Base-by-base conservation (phyloP, 2,113 vertebrate genomes). In the Peromyscus leucopus region DNA sequence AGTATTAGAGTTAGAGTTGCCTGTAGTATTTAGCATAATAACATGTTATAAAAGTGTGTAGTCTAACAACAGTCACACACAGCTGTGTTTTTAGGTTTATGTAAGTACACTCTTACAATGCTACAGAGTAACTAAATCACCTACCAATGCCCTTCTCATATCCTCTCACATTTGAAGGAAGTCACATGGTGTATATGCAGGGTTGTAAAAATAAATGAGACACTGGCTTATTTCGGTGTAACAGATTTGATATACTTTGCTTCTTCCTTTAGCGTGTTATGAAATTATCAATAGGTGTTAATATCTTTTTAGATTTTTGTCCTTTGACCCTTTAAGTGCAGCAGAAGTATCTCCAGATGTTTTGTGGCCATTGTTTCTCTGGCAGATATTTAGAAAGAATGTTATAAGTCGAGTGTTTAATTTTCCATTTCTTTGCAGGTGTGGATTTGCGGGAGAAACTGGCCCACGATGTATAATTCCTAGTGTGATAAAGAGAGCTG, bases 391-490 rank as follows among this genome's bases (percentile, higher is more conserved):
- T 63, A 46, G 51, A 89, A 96, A 86, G 33, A 85, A 42, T 94
- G 21, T 69, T 96, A 7, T 22, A 96, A 93, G 2, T 76, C 75
- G 19, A 97, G 63, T 92, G 22, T 96, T 91, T 31, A 94, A 71
- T 96, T 93, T 96, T 94, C 39, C 36, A 0, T 93, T 94, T 95
- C 96, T 83, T 95, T 98, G 7, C 92, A 99, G 99, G 97, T 99
- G 99, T 98, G 99, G 99, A 93, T 99, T 99, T 99, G 99, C 99
- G 95, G 99, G 99, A 97, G 99, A 99, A 99, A 99, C 99, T 39
- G 99, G 99, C 93, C 99, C 99, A 88, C 99, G 99, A 97, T 99
- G 99, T 98, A 99, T 99, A 95, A 99, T 99, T 98, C 99, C 99
- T 79, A 99, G 99, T 98, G 99, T 99, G 98, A 99, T 99, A 96